Evolutionary conservation across 2,888 invertebrate genomes (phyloP).

Genomic region (Anthophora plumipes): DNA sequence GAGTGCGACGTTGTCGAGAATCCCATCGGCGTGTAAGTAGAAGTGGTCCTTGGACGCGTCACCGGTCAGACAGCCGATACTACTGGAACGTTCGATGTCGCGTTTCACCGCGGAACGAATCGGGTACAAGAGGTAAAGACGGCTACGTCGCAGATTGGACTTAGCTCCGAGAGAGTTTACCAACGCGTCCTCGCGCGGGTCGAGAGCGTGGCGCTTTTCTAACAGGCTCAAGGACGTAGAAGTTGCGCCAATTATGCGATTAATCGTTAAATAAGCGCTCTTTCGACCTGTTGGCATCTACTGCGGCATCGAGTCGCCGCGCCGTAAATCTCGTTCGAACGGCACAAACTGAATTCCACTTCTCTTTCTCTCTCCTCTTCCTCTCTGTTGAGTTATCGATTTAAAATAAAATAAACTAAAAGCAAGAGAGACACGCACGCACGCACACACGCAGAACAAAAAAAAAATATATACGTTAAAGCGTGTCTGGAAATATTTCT

Average conservation of each 20-base stretch:
- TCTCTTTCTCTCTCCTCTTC: conserved; percentile 7
- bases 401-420: background rate
- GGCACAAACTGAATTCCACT: conserved; percentile 11
- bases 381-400: background rate
- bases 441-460: no score
- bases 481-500: conserved; percentile 7
- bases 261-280: conserved; percentile 63
- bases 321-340: conserved; percentile 28
- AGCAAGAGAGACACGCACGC: no score
- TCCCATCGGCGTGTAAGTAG: conserved; percentile 3
- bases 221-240: conserved; percentile 68
- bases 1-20: background rate
- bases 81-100: background rate
- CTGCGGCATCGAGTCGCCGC: background rate
- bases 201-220: conserved; percentile 58
- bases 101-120: conserved; percentile 5
- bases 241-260: conserved; percentile 71
- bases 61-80: conserved; percentile 27
- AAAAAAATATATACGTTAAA: background rate
- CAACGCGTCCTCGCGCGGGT: conserved; percentile 45
- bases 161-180: conserved; percentile 40
- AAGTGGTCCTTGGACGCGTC: conserved; percentile 37
- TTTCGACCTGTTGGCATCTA: conserved; percentile 56
- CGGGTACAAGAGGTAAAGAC: conserved; percentile 38
- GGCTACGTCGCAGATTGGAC: conserved; percentile 14